Evolutionary conservation across 2,797 vertebrate species (phyloP), one percentile per base, ranked within the genome.

Genomic region (Odontamblyopus rebecca): DNA sequence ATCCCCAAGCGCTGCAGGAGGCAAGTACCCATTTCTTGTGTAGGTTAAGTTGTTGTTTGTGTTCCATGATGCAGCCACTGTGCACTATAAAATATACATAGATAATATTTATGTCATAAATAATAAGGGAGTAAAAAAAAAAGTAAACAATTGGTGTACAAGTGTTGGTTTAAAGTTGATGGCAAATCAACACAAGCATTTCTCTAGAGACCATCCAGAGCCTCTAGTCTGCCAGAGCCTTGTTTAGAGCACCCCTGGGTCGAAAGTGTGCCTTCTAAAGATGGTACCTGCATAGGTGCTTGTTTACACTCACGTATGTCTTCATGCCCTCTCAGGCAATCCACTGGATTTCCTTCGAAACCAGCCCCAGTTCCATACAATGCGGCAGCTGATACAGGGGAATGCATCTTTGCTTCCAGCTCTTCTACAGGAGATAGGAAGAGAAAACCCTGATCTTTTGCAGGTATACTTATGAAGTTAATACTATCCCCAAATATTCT

Each of bases 351-450:
- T 98, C 93, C 94, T 99, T 75, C 91, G 96, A 86, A 97, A 95
- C 89, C 97, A 98, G 88, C 96, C 97, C 72, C 97, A 98, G 86
- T 98, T 98, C 83, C 96, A 98, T 59, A 94, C 97, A 86, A 99
- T 98, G 97, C 94, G 97, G 83, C 97, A 98, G 91, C 95, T 99
- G 89, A 98, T 99, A 91, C 97, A 98, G 82, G 97, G 98, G 91
- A 99, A 98, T 75, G 96, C 97, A 13, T 94, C 96, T 64, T 87
- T 99, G 80, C 93, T 98, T 73, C 97, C 97, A 0, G 95, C 97
- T 15, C 88, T 98, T 85, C 91, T 99, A 82, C 97, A 98, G 83
- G 96, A 99, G 85, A 97, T 99, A 61, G 97, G 97, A 81, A 91
- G 96, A 77, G 97, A 99, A 86, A 98, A 99, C 82, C 97, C 97